phyloP scores from a whole-genome alignment of 1,140 invertebrate species.

The Drosophila eugracilis region DNA sequence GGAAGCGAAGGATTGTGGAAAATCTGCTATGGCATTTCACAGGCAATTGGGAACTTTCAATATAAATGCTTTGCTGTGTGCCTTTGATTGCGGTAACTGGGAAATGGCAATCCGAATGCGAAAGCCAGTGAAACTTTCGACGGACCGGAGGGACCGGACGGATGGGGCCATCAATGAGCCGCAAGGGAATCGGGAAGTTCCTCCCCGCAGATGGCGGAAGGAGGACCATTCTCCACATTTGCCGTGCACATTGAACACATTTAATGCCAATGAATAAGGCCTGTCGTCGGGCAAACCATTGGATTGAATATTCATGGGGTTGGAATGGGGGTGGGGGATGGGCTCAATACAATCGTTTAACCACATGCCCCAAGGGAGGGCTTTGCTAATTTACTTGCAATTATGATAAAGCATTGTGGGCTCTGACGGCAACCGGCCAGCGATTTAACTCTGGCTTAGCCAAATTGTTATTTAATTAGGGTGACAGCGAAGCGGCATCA shows the following conservation, averaged over 20 bases:
- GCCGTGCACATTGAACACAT: constrained; percentile 19
- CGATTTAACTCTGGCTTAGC: constrained; percentile 33
- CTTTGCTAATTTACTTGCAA: constrained; percentile 65
- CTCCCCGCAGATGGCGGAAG: neutral
- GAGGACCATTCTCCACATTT: neutral
- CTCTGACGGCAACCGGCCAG: constrained; percentile 17
- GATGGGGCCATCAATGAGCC: constrained; percentile 44
- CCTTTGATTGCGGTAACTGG: constrained; percentile 52
- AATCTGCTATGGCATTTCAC: constrained; percentile 43
- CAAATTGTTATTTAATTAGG: constrained; percentile 52
- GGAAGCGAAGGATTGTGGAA: constrained; percentile 3
- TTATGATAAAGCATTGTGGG: constrained; percentile 23
- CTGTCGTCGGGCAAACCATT: constrained; percentile 40
- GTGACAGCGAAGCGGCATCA: neutral
- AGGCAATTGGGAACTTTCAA: constrained; percentile 52
- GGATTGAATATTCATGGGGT: constrained; percentile 64
- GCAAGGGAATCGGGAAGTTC: constrained; percentile 38
- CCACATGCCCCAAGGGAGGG: constrained; percentile 17
- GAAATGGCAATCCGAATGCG: constrained; percentile 33
- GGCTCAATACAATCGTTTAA: constrained; percentile 13
- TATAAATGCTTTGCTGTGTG: constrained; percentile 44
- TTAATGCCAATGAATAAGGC: constrained; percentile 38
- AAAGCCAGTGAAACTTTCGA: constrained; percentile 28
- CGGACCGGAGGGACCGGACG: constrained; percentile 25
- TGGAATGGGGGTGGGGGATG: neutral